Base-by-base conservation (phyloP, 2,888 invertebrate genomes). In the Cantharis nigra region DNA sequence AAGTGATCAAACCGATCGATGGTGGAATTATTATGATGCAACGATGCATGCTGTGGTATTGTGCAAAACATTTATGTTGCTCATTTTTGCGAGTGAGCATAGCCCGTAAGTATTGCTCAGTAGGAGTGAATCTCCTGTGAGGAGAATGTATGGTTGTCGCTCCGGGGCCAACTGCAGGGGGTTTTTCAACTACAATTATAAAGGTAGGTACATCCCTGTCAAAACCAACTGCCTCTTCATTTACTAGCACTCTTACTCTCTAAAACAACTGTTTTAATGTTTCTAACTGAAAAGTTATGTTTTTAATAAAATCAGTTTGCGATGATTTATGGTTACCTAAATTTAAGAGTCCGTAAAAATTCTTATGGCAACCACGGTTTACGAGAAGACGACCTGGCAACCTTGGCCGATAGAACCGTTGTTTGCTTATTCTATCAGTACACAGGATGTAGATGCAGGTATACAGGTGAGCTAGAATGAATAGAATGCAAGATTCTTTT, bases 401-500 rank as follows among this genome's bases (percentile, higher is more conserved):
- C 79, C 71, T 62, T 67, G 79, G 72, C 63, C 49, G 69, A 78
- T 76, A 76, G 75, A 74, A 74, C 76, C 75, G 79, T 76, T 79
- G 79, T 79, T 79, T 79, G 79, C 79, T 78, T 76, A 78, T 79
- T 82, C 82, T 83, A 83, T 83, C 82, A 82, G 82, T 82, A 75
- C 85, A 85, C 87, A 87, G 87, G 87, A 87, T 87, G 86, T 86
- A 81, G 84, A 86, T 87, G 86, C 87, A 88, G 87, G 88, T 87
- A 87, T 85, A 87, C 87, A 88, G 88, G 87, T 87, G 88, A 87
- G 86, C 84, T 85, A 84, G 84, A 82, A 84, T 87, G 87, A 87
- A 87, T 87, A 87, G 87, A 87, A 87, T 86, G 86, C 87, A 87
- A 87, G 86, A 85, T 85, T 85, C 87, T 85, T 87, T 87, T 88